Conservation (phyloP, 2,797 vertebrate species). For the Acestrorhynchus altus region DNA sequence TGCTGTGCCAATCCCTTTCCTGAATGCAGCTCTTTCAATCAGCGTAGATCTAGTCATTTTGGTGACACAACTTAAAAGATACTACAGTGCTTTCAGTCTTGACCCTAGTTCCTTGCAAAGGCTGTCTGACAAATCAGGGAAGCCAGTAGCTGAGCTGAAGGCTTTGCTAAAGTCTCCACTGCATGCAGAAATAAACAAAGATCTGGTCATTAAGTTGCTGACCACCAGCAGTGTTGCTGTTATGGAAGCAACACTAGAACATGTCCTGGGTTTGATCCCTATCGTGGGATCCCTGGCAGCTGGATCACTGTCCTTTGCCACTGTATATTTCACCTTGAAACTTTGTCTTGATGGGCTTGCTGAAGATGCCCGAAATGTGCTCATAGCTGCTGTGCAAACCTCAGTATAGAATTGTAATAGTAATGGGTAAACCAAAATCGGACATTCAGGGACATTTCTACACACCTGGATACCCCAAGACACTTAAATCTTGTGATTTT, state of each 20-base stretch:
- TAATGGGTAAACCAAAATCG: too few species aligned
- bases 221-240: background rate
- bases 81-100: constrained; percentile 72
- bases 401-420: background rate
- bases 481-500: too few species aligned
- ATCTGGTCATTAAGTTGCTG: constrained; percentile 20
- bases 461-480: too few species aligned
- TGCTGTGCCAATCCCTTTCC: constrained; percentile 62
- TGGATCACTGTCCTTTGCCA: constrained; percentile 33
- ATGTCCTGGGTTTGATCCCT: constrained; percentile 6
- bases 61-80: constrained; percentile 62
- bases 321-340: background rate
- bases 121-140: constrained; percentile 68
- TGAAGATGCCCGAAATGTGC: constrained; percentile 45
- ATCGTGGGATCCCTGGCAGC: constrained; percentile 20
- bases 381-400: constrained; percentile 22
- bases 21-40: constrained; percentile 55
- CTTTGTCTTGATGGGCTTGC: constrained; percentile 30
- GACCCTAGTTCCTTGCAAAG: constrained; percentile 70
- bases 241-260: constrained; percentile 13
- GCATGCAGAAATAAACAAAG: constrained; percentile 36
- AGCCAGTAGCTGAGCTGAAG: constrained; percentile 68
- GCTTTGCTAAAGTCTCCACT: constrained; percentile 34
- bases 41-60: constrained; percentile 68
- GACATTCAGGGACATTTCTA: too few species aligned